Evolutionary conservation across 2,113 vertebrate genomes (phyloP).

Genomic region (Corynorhinus townsendii): DNA sequence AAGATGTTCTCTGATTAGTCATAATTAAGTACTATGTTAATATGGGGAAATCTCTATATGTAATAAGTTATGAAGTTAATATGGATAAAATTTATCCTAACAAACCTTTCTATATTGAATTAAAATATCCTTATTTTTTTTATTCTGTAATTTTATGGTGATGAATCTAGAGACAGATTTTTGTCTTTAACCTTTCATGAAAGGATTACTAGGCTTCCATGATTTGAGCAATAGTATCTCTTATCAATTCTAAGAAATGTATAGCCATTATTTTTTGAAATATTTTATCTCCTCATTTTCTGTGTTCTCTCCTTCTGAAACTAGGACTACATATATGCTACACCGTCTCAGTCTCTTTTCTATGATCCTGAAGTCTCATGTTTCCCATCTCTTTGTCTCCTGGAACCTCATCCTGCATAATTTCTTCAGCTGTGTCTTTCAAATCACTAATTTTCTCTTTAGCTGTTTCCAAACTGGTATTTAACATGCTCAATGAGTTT

Average conservation of each 20-base stretch:
- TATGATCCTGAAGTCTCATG: not conserved
- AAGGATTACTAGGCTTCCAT: not conserved
- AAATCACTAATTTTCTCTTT: slow-evolving; percentile 5
- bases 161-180: not conserved
- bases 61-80: not conserved
- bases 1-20: not conserved
- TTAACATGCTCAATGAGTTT: not conserved
- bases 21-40: not conserved
- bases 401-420: not conserved
- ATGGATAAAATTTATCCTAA: not conserved
- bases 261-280: not conserved
- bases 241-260: not conserved
- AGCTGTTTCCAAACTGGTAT: not conserved
- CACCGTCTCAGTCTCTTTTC: not conserved
- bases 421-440: not conserved
- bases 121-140: not conserved
- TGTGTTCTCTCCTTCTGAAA: not conserved
- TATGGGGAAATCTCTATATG: not conserved
- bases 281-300: not conserved
- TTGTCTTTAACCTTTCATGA: not conserved
- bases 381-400: not conserved
- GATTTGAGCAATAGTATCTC: not conserved
- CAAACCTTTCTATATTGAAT: not conserved
- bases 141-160: not conserved
- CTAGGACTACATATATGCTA: not conserved